A percentile compares a stretch with the other conserved stretches of the same genome.
Conservation (phyloP, 2,113 vertebrate genomes). For the Semicossyphus pulcher region DNA sequence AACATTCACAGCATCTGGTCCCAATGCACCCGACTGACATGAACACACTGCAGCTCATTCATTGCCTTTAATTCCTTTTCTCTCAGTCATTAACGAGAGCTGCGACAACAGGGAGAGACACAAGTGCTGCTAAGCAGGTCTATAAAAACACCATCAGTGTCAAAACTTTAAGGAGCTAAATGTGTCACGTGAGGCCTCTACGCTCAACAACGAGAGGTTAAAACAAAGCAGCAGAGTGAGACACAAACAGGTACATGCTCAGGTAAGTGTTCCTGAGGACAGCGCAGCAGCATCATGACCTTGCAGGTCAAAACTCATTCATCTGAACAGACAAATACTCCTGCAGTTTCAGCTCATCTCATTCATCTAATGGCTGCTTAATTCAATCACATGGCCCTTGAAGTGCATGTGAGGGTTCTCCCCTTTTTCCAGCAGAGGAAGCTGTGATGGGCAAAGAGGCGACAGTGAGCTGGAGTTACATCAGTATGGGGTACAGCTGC, state of each 20-base stretch:
- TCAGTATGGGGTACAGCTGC: slow-evolving; percentile 38
- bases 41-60: slow-evolving; percentile 45
- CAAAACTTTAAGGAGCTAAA: too few relatives aligned
- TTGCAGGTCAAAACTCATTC: slow-evolving; percentile 62
- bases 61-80: slow-evolving; percentile 63
- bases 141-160: slow-evolving; percentile 41
- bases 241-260: too few relatives aligned
- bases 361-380: slow-evolving; percentile 73
- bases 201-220: too few relatives aligned
- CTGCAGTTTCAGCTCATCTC: slow-evolving; percentile 72
- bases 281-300: slow-evolving; percentile 35
- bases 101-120: not conserved
- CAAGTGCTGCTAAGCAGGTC: too few relatives aligned
- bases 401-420: slow-evolving; percentile 62
- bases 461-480: slow-evolving; percentile 57
- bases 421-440: slow-evolving; percentile 45
- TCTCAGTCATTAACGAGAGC: slow-evolving; percentile 59
- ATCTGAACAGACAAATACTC: slow-evolving; percentile 69
- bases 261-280: not conserved
- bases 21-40: not conserved
- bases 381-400: slow-evolving; percentile 72
- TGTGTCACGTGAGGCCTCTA: too few relatives aligned
- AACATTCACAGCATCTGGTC: slow-evolving; percentile 50
- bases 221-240: too few relatives aligned
- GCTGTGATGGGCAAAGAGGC: too few relatives aligned